Evolutionary conservation across 1,140 invertebrate species (phyloP).

Genomic region (Thaumetopoea pityocampa): DNA sequence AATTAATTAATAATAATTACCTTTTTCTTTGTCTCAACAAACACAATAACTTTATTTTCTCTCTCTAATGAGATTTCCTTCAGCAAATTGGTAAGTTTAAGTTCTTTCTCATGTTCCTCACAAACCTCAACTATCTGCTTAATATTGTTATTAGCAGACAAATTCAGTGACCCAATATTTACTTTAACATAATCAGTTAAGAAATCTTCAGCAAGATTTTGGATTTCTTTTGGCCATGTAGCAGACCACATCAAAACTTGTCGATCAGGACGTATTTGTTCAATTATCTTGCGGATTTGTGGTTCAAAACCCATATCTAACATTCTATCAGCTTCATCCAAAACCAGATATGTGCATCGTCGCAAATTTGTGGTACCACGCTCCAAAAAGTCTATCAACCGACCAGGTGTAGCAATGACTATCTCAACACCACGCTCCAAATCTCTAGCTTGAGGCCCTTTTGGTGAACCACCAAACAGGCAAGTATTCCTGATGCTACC

Average conservation of each 20-base stretch:
- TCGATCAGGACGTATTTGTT: slow-evolving; percentile 95
- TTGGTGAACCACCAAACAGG: slow-evolving; percentile 97
- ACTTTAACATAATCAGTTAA: slow-evolving; percentile 92
- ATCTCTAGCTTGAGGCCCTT: slow-evolving; percentile 94
- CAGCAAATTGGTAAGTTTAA: slow-evolving; percentile 86
- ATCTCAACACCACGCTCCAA: slow-evolving; percentile 94
- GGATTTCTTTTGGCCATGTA: slow-evolving; percentile 99
- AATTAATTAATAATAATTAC: slow-evolving; percentile 28
- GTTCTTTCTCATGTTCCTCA: slow-evolving; percentile 92
- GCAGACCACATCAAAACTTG: slow-evolving; percentile 99
- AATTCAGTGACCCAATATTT: slow-evolving; percentile 95
- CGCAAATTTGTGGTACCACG: slow-evolving; percentile 92
- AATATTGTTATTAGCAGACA: slow-evolving; percentile 98
- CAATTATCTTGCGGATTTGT: slow-evolving; percentile 98
- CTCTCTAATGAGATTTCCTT: slow-evolving; percentile 91
- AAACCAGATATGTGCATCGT: slow-evolving; percentile 95
- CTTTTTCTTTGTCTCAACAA: slow-evolving; percentile 98
- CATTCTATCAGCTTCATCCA: slow-evolving; percentile 96
- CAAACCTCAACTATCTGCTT: slow-evolving; percentile 97
- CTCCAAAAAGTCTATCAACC: slow-evolving; percentile 98
- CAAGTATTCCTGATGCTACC: slow-evolving; percentile 93
- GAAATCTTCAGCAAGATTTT: slow-evolving; percentile 95
- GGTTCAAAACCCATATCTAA: slow-evolving; percentile 99
- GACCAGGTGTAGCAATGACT: slow-evolving; percentile 96
- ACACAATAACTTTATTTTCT: slow-evolving; percentile 97